A percentile compares a stretch with the other conserved stretches of the same genome.
Conservation (phyloP, 2,797 vertebrate genomes). For the Valencia hispanica region DNA sequence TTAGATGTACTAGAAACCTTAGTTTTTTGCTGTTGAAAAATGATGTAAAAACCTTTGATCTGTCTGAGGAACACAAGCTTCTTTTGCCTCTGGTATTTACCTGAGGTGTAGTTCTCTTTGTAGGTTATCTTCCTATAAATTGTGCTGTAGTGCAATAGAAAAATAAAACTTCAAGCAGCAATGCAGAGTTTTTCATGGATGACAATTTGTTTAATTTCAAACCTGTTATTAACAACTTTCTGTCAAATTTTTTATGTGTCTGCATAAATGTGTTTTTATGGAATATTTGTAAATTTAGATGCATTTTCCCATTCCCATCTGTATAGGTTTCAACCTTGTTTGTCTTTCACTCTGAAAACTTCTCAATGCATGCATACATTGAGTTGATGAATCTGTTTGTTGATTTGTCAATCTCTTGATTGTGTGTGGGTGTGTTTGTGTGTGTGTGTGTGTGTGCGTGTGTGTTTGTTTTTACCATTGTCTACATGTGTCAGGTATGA, state of each 20-base stretch:
- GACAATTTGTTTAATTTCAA: constrained; percentile 13
- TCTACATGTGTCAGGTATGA: constrained; percentile 53
- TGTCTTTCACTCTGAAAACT: constrained; percentile 4
- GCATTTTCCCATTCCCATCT: neutral
- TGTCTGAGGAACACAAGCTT: neutral
- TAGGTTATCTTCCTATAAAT: neutral
- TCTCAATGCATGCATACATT: constrained; percentile 5
- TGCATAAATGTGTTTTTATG: neutral
- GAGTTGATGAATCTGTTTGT: constrained; percentile 21
- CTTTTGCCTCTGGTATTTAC: neutral
- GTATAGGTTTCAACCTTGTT: neutral
- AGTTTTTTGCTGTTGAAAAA: neutral
- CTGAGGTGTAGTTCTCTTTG: neutral
- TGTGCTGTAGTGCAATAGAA: neutral
- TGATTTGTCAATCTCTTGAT: neutral
- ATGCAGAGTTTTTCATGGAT: constrained; percentile 3
- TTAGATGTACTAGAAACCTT: neutral
- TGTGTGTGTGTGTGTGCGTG: neutral
- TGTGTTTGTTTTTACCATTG: constrained; percentile 20
- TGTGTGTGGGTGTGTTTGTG: neutral
- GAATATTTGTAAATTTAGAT: neutral
- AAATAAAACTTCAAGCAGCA: neutral
- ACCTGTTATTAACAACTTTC: constrained; percentile 23
- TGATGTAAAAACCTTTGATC: neutral
- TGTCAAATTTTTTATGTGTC: constrained; percentile 10